Evolutionary conservation across 2,888 invertebrate species (phyloP).

Genomic region (Campoletis raptor): DNA sequence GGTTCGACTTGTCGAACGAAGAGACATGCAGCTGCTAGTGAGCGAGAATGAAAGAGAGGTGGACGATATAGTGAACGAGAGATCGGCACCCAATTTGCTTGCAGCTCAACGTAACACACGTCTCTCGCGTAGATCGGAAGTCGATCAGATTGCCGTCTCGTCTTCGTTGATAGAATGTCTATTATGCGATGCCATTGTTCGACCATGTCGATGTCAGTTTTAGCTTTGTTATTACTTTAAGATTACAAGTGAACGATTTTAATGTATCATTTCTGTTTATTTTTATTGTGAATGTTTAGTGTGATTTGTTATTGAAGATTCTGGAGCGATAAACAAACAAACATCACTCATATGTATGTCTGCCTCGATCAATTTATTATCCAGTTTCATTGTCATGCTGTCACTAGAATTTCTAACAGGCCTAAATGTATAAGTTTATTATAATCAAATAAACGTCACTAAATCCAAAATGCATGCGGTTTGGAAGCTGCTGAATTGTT

Average conservation of each 20-base stretch:
- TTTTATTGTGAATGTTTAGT: background rate
- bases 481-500: too few species aligned
- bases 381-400: background rate
- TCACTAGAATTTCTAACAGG: background rate
- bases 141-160: constrained; percentile 61
- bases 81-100: constrained; percentile 69
- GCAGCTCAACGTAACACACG: constrained; percentile 59
- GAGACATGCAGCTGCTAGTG: constrained; percentile 63
- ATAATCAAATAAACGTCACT: too few species aligned
- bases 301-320: background rate
- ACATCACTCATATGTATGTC: too few species aligned
- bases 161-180: constrained; percentile 32
- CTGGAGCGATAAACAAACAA: too few species aligned
- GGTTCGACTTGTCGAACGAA: constrained; percentile 37
- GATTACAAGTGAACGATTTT: background rate
- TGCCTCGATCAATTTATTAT: background rate
- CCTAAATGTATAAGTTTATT: too few species aligned
- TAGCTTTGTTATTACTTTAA: constrained; percentile 10
- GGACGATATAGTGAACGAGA: constrained; percentile 52
- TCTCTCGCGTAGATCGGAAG: constrained; percentile 68
- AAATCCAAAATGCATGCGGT: background rate
- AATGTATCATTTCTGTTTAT: background rate
- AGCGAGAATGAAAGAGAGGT: constrained; percentile 50
- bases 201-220: constrained; percentile 15
- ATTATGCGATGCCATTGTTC: constrained; percentile 26